Conservation (phyloP, 2,113 vertebrate genomes). For the Orcinus orca region DNA sequence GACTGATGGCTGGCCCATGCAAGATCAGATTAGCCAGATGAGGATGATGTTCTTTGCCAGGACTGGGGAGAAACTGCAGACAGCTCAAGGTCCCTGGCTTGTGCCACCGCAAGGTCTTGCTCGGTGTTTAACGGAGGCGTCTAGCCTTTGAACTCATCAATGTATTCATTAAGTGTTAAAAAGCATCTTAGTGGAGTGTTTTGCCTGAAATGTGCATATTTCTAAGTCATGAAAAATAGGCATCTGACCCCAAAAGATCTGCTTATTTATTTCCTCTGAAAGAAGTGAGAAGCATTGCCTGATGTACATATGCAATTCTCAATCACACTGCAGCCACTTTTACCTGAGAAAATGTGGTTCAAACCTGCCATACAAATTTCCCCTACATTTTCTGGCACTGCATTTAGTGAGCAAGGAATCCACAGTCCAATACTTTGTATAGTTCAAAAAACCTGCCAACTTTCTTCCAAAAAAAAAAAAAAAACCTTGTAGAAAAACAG, state of each 20-base stretch:
- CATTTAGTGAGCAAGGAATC: conserved; percentile 46
- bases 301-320: neutral
- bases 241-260: neutral
- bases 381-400: conserved; percentile 33
- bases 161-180: neutral
- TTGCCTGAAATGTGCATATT: neutral
- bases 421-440: conserved; percentile 70
- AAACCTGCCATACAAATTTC: conserved; percentile 50
- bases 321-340: neutral
- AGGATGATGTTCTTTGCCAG: neutral
- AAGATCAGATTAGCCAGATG: neutral
- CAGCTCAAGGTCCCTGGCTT: neutral
- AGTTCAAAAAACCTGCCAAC: conserved; percentile 74
- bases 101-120: neutral
- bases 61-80: neutral
- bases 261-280: conserved; percentile 27
- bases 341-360: conserved; percentile 32
- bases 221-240: neutral
- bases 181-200: neutral
- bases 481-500: conserved; percentile 83
- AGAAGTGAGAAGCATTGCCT: neutral
- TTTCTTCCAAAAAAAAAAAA: conserved; percentile 73
- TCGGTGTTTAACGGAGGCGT: neutral
- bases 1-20: neutral
- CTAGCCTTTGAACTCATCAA: neutral